Conservation (phyloP, 2,888 invertebrate genomes). For the Scrobipalpa atriplicella region DNA sequence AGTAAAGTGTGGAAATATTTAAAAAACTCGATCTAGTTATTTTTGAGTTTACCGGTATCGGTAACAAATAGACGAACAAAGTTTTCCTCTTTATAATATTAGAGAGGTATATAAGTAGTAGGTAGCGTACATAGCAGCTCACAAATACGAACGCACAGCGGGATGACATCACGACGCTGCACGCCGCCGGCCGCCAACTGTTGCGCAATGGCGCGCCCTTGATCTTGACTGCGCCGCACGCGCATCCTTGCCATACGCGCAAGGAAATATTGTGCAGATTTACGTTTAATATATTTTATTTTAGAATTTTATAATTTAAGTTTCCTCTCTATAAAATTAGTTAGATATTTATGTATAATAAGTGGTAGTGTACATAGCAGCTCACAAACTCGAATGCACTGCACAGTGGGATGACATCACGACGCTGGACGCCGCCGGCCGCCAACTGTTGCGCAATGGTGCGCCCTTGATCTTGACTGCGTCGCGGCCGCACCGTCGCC, state of each 20-base stretch:
- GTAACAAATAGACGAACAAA: no score
- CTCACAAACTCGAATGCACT: conserved; percentile 23
- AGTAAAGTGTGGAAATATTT: no score
- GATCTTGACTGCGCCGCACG: conserved; percentile 71
- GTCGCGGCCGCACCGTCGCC: conserved; percentile 65
- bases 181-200: conserved; percentile 78
- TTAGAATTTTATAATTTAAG: no score
- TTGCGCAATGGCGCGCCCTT: conserved; percentile 82
- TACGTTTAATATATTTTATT: no score
- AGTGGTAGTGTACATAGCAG: neutral
- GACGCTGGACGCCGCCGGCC: conserved; percentile 69
- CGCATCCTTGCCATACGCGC: conserved; percentile 9
- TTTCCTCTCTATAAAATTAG: no score
- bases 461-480: conserved; percentile 83
- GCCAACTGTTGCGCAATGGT: conserved; percentile 81
- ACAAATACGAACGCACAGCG: conserved; percentile 30
- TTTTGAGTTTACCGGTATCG: no score
- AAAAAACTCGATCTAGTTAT: no score
- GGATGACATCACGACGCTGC: conserved; percentile 77
- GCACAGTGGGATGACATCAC: conserved; percentile 79
- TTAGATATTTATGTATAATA: neutral
- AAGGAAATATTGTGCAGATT: no score
- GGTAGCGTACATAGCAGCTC: neutral
- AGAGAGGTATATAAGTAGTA: neutral
- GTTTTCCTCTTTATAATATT: no score